Evolutionary conservation across 2,113 vertebrate genomes (phyloP).

Genomic region (Hoplias malabaricus): DNA sequence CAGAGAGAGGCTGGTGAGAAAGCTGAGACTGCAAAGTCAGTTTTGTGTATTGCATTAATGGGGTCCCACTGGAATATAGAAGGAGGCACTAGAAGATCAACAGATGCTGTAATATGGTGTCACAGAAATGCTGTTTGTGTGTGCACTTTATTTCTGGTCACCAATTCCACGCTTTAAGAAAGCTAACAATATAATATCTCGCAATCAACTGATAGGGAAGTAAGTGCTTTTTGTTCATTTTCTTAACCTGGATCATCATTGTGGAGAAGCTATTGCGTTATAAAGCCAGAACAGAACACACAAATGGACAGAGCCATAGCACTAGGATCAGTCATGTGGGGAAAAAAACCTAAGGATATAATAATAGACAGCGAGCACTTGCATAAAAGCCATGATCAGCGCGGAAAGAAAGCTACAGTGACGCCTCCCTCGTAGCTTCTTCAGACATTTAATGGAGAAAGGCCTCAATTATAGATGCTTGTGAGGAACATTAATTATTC

Average conservation of each 20-base stretch:
- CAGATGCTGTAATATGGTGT: constrained; percentile 16
- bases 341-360: not conserved
- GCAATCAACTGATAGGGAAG: not conserved
- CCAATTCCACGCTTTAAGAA: not conserved
- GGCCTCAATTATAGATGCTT: constrained; percentile 69
- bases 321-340: not conserved
- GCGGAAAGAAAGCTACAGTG: constrained; percentile 40
- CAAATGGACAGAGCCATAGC: not conserved
- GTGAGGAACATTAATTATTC: constrained; percentile 65
- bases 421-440: constrained; percentile 52
- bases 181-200: constrained; percentile 4
- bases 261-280: not conserved
- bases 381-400: constrained; percentile 38
- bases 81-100: constrained; percentile 1
- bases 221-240: not conserved
- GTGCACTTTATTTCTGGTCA: not conserved
- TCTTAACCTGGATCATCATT: not conserved
- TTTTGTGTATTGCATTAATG: constrained; percentile 25
- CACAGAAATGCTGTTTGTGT: not conserved
- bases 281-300: not conserved
- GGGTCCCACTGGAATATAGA: constrained; percentile 24
- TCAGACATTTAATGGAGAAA: constrained; percentile 70
- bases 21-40: constrained; percentile 9
- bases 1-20: not conserved
- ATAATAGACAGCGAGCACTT: constrained; percentile 42